Percentiles rank a stretch among this genome's conserved stretches.
Conservation (phyloP, 2,888 invertebrate species). For the Sclerodermus sp. region DNA sequence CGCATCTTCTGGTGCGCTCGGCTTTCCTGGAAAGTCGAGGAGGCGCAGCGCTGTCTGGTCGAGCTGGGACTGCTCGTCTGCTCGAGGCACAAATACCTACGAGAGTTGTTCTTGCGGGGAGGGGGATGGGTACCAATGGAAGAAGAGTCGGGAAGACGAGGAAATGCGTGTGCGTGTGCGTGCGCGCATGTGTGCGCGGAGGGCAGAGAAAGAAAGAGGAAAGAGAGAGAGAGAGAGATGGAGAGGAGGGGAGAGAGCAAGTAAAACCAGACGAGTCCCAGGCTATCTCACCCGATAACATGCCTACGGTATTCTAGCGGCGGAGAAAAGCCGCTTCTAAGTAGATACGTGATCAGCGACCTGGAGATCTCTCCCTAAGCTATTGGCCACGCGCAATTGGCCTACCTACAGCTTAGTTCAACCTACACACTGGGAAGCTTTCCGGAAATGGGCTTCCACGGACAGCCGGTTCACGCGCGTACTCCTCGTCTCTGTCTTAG, state of each 20-base stretch:
- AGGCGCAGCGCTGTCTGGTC: slow-evolving; percentile 53
- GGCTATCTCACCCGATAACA: slow-evolving; percentile 31
- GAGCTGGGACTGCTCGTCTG: slow-evolving; percentile 38
- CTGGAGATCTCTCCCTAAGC: slow-evolving; percentile 33
- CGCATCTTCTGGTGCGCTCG: slow-evolving; percentile 30
- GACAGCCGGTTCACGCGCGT: too few relatives aligned
- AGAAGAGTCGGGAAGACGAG: too few relatives aligned
- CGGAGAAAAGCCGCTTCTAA: slow-evolving; percentile 48
- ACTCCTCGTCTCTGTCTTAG: too few relatives aligned
- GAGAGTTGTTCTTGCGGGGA: too few relatives aligned
- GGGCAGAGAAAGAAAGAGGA: slow-evolving; percentile 18
- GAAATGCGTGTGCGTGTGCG: slow-evolving; percentile 4
- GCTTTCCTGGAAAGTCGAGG: slow-evolving; percentile 44
- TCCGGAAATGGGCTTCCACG: too few relatives aligned
- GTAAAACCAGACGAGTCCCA: slow-evolving; percentile 47
- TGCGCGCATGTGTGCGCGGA: slow-evolving; percentile 9
- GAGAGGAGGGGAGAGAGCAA: slow-evolving; percentile 16
- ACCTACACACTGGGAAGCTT: too few relatives aligned
- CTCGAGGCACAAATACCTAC: slow-evolving; percentile 34
- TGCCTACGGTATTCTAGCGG: slow-evolving; percentile 40
- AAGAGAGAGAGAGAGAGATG: slow-evolving; percentile 21
- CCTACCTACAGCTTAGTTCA: too few relatives aligned
- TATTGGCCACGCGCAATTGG: too few relatives aligned
- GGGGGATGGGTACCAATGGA: too few relatives aligned
- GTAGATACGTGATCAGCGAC: slow-evolving; percentile 56